Evolutionary conservation across 2,797 vertebrate genomes (phyloP).

Genomic region (Anabacerthia variegaticeps): DNA sequence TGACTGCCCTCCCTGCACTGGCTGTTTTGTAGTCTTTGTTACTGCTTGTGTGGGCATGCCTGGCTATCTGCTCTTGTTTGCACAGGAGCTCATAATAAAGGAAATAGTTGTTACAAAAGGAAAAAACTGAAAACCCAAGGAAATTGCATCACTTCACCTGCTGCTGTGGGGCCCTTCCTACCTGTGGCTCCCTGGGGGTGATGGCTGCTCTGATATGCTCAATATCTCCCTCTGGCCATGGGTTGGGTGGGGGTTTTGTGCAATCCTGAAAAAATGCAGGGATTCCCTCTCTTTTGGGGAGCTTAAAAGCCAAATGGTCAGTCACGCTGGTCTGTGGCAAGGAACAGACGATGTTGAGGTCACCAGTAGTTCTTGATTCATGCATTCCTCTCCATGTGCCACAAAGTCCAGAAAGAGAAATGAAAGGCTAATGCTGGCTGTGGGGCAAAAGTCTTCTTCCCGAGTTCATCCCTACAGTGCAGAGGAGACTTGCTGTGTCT

Average conservation of each 20-base stretch:
- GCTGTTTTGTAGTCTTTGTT: not conserved
- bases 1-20: rapidly evolving
- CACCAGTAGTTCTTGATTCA: rapidly evolving
- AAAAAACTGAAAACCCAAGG: not conserved
- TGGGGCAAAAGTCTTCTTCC: not conserved
- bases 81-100: not conserved
- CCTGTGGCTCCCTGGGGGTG: rapidly evolving
- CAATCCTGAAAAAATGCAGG: not conserved
- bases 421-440: not conserved
- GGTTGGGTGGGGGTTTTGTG: not conserved
- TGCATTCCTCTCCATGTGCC: rapidly evolving
- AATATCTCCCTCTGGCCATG: not conserved
- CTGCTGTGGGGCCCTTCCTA: not conserved
- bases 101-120: not conserved
- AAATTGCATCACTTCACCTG: not conserved
- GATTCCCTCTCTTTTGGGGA: not conserved
- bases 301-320: not conserved
- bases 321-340: rapidly evolving
- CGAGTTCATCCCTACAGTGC: rapidly evolving
- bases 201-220: rapidly evolving
- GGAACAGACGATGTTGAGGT: rapidly evolving
- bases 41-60: not conserved
- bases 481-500: not conserved
- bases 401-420: not conserved
- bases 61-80: not conserved